phyloP scores from a whole-genome alignment of 2,888 invertebrate genomes.

The Chymomyza fuscimana region DNA sequence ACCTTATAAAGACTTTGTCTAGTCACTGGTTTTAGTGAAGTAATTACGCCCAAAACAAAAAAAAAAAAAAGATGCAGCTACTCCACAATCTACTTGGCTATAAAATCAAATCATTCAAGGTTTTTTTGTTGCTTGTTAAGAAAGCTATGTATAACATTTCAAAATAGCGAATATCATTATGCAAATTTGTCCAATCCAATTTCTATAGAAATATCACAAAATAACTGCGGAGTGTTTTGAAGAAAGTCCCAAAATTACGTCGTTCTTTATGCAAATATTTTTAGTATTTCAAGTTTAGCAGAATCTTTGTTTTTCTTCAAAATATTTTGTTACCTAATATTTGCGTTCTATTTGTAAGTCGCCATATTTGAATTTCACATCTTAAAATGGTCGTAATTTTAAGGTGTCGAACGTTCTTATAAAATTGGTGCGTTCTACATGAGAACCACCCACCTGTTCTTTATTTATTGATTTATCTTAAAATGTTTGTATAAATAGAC shows the following conservation, averaged over 20 bases:
- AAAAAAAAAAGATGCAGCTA: neutral
- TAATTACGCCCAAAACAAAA: neutral
- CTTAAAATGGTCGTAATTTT: neutral
- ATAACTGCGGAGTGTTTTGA: neutral
- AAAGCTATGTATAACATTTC: neutral
- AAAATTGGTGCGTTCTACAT: too few species aligned
- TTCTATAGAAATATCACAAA: neutral
- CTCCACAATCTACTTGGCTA: neutral
- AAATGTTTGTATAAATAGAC: too few species aligned
- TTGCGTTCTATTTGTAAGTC: neutral
- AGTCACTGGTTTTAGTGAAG: neutral
- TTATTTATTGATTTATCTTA: too few species aligned
- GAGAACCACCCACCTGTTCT: too few species aligned
- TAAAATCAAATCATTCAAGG: neutral
- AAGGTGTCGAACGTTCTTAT: neutral
- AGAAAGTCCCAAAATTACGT: neutral
- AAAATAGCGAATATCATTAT: neutral
- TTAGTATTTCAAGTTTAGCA: neutral
- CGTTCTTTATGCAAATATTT: neutral
- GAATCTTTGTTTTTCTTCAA: neutral
- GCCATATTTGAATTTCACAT: neutral
- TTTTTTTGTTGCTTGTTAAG: neutral
- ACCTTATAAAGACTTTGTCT: neutral
- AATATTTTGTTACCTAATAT: conserved; percentile 10
- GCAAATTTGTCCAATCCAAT: neutral